Percentiles rank a stretch among this genome's conserved stretches.
These are phyloP conservation scores for Psococerastis gibbosa DNA, from an alignment of 2,888 invertebrate species.

Conservation along the genomic window DNA sequence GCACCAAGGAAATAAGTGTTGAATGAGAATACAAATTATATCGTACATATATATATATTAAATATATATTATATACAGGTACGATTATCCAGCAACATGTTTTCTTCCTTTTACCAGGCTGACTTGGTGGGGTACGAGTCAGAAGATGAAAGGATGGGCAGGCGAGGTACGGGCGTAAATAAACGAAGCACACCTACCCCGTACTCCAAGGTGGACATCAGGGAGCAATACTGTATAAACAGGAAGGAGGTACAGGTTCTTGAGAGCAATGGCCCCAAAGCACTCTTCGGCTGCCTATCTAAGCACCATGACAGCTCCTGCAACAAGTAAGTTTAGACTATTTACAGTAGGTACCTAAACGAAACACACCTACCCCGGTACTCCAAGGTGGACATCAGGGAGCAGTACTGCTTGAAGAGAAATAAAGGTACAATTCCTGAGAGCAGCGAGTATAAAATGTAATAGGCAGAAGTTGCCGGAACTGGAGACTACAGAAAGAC, in stretches of 20 bases:
- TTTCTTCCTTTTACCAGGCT: too few species aligned
- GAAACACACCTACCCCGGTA: too few species aligned
- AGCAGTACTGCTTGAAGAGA: conserved; percentile 87
- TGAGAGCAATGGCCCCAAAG: conserved; percentile 37
- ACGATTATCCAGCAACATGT: too few species aligned
- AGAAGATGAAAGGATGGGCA: conserved; percentile 60
- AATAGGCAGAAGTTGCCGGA: too few species aligned
- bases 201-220: conserved; percentile 77
- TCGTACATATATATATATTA: too few species aligned
- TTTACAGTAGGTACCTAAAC: too few species aligned
- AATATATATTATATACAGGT: too few species aligned
- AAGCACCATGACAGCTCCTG: conserved; percentile 15
- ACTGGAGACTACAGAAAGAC: too few species aligned
- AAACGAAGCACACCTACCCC: conserved; percentile 26
- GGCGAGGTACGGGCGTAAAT: conserved; percentile 28
- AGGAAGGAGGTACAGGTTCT: conserved; percentile 71
- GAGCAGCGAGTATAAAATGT: too few species aligned
- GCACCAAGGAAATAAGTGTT: too few species aligned
- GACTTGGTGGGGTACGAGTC: conserved; percentile 53
- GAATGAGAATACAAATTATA: too few species aligned
- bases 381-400: conserved; percentile 76
- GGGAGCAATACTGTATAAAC: conserved; percentile 87
- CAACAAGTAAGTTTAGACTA: conserved; percentile 24
- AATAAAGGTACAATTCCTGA: conserved; percentile 72
- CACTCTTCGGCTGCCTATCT: conserved; percentile 74